phyloP scores from a whole-genome alignment of 1,140 invertebrate genomes.

The Sesamia nonagrioides region DNA sequence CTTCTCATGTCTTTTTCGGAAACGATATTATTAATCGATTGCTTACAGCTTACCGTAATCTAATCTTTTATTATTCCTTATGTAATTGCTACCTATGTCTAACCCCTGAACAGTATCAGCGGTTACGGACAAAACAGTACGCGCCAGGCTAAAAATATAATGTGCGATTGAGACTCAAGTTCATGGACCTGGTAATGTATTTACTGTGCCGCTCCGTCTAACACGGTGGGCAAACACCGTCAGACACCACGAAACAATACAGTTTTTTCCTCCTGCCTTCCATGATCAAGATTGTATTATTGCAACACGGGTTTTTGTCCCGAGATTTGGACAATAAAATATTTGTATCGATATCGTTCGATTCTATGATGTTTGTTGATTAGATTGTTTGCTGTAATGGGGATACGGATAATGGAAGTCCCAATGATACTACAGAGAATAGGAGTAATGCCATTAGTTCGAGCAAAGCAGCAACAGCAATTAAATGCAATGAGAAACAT shows the following conservation, averaged over 20 bases:
- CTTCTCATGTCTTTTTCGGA: conserved; percentile 6
- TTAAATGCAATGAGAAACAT: no score
- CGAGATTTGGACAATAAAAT: not conserved
- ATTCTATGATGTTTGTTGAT: no score
- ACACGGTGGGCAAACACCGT: conserved; percentile 54
- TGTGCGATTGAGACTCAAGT: conserved; percentile 66
- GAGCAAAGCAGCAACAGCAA: no score
- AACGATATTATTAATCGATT: conserved; percentile 33
- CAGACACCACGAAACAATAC: conserved; percentile 41
- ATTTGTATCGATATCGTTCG: no score
- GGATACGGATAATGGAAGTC: no score
- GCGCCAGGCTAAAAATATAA: conserved; percentile 70
- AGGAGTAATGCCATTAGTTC: no score
- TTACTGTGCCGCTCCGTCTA: conserved; percentile 70
- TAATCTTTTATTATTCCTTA: conserved; percentile 3
- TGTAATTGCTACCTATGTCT: not conserved
- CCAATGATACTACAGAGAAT: no score
- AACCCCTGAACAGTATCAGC: not conserved
- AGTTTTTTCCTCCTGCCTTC: conserved; percentile 12
- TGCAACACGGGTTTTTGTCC: conserved; percentile 10
- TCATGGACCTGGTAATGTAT: conserved; percentile 76
- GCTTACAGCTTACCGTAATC: not conserved
- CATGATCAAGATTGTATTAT: not conserved
- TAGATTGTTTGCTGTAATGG: no score
- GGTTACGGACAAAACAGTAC: conserved; percentile 13